Evolutionary conservation across 2,888 invertebrate species (phyloP).

Genomic region (Heteromurus nitidus): DNA sequence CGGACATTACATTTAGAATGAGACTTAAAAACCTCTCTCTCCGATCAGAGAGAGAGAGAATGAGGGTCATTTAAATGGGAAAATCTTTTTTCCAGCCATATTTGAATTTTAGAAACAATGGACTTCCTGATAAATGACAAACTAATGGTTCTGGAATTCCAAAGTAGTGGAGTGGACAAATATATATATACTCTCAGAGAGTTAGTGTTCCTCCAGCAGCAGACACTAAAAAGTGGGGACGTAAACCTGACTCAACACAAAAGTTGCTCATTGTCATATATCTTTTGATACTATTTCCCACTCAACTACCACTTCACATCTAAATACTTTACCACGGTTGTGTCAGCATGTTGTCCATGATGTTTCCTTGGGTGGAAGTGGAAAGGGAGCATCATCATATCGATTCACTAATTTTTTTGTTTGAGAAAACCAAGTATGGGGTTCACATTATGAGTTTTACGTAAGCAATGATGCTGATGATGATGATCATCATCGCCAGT

Average conservation of each 20-base stretch:
- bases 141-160: conserved; percentile 56
- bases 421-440: conserved; percentile 42
- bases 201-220: conserved; percentile 9
- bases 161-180: neutral
- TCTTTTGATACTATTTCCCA: neutral
- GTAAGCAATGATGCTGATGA: neutral
- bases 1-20: too few relatives aligned
- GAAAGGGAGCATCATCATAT: too few relatives aligned
- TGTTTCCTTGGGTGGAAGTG: neutral
- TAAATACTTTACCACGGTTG: too few relatives aligned
- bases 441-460: conserved; percentile 25
- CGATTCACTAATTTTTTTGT: conserved; percentile 43
- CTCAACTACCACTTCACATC: neutral
- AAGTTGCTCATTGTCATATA: too few relatives aligned
- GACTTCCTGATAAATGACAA: conserved; percentile 56
- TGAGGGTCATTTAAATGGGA: conserved; percentile 35
- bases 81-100: conserved; percentile 41
- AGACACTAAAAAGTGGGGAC: neutral
- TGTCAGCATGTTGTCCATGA: conserved; percentile 20
- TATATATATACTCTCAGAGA: conserved; percentile 5
- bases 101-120: conserved; percentile 56
- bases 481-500: neutral
- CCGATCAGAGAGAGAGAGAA: conserved; percentile 20
- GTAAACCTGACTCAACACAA: too few relatives aligned
- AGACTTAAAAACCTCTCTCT: too few relatives aligned